Conservation (phyloP, 2,113 vertebrate species). For the Ovis canadensis region DNA sequence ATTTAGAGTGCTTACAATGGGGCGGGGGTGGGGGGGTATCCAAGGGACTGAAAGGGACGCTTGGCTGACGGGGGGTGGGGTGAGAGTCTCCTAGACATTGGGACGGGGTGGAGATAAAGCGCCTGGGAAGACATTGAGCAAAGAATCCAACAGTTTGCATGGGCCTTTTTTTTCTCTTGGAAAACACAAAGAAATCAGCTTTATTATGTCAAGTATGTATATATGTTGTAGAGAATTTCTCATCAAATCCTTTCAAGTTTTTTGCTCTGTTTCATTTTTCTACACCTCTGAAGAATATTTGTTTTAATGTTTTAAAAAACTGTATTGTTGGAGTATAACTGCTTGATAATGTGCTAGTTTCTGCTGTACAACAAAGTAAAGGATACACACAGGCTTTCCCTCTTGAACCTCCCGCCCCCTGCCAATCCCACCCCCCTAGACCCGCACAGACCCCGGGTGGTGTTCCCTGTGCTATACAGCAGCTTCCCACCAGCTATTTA, state of each 20-base stretch:
- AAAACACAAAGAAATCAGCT: neutral
- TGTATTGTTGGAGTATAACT: neutral
- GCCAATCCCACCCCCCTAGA: neutral
- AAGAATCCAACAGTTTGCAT: neutral
- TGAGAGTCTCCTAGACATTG: too few relatives aligned
- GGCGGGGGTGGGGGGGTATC: fast-evolving
- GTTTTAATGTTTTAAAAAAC: neutral
- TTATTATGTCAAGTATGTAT: neutral
- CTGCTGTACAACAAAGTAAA: neutral
- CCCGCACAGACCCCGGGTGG: fast-evolving
- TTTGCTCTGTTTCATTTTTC: neutral
- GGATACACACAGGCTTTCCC: neutral
- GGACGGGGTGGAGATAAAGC: neutral
- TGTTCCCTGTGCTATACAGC: neutral
- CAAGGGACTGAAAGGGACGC: neutral
- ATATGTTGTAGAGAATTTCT: neutral
- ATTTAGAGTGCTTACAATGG: neutral
- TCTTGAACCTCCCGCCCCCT: neutral
- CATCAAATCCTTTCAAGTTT: neutral
- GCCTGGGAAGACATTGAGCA: fast-evolving
- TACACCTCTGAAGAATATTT: neutral
- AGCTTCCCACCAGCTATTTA: neutral
- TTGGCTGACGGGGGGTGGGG: fast-evolving
- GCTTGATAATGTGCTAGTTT: neutral
- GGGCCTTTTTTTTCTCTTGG: neutral